Base-by-base conservation (phyloP, 1,140 invertebrate genomes). In the Micrasema longulum region DNA sequence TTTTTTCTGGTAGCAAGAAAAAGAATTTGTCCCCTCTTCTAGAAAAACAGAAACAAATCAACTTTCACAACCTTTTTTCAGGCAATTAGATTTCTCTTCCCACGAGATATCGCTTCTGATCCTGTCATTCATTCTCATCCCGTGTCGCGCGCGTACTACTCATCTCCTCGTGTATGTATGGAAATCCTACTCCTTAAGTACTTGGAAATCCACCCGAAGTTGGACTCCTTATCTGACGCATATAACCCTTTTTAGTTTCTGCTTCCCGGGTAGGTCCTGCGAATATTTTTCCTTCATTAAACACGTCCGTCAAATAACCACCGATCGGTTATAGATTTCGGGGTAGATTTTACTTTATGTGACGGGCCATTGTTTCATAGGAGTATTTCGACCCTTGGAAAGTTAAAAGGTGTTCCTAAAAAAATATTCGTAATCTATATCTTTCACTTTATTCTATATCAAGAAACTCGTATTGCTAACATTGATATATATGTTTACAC, bases 231-330 rank as follows among this genome's bases (percentile, higher is more conserved):
- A 60, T 60, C 55, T 60, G 14, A 16, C 55, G 55, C 31, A 20
- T 36, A 60, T 60, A 60, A 60, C 55, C 55, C 55, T 60, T 60
- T 60, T 38, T 60, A 60, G 55, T 43, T 60, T 60, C 55, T 60
- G 31, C 9, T 31, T n/a, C 50, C 23, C 23, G 20, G 50, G 50
- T 31, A 11, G 22, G 50, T 60, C 35, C 55, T 38, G 36, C 41
- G n/a, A 47, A 64, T 45, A 50, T 55, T 68, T 60, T 45, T 41
- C 72, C 66, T 66, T 73, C 72, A 69, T 73, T 73, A 73, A 66
- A 63, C 72, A 73, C 72, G 72, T 73, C 72, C 65, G 55, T 73
- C 72, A 69, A 73, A 73, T 73, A 73, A 73, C 55, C 38, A 16
- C 41, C 66, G 47, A 73, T 73, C 72, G 47, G 52, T 73, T 73